phyloP scores from a whole-genome alignment of 2,888 invertebrate genomes.

The Oligia latruncula region DNA sequence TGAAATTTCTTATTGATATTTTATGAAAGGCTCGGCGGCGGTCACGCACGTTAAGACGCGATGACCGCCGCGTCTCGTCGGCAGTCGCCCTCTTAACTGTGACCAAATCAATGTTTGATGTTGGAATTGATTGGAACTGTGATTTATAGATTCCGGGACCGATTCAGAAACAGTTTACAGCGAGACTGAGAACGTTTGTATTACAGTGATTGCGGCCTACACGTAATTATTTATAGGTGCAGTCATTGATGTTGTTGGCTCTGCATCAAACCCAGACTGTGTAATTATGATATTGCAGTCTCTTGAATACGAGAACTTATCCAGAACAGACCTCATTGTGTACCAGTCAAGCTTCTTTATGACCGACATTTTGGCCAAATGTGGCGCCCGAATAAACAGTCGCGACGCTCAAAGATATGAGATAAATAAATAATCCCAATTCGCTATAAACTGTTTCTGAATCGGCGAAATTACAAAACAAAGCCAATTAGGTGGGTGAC shows the following conservation, averaged over 20 bases:
- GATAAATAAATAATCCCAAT: constrained; percentile 12
- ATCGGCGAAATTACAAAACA: background rate
- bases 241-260: background rate
- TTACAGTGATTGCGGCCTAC: constrained; percentile 6
- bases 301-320: background rate
- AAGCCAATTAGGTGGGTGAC: background rate
- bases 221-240: constrained; percentile 4
- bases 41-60: constrained; percentile 68
- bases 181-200: constrained; percentile 16
- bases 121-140: constrained; percentile 54
- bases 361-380: background rate
- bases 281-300: background rate
- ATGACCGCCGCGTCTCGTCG: constrained; percentile 33
- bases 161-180: constrained; percentile 39
- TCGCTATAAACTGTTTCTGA: too few species aligned
- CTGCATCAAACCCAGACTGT: background rate
- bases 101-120: constrained; percentile 62
- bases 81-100: constrained; percentile 43
- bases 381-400: background rate
- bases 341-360: background rate
- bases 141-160: constrained; percentile 55
- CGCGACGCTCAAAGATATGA: background rate
- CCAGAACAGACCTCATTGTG: background rate
- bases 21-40: constrained; percentile 58
- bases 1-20: constrained; percentile 65